Evolutionary conservation across 2,113 vertebrate species (phyloP).

Genomic region (Esox niger): DNA sequence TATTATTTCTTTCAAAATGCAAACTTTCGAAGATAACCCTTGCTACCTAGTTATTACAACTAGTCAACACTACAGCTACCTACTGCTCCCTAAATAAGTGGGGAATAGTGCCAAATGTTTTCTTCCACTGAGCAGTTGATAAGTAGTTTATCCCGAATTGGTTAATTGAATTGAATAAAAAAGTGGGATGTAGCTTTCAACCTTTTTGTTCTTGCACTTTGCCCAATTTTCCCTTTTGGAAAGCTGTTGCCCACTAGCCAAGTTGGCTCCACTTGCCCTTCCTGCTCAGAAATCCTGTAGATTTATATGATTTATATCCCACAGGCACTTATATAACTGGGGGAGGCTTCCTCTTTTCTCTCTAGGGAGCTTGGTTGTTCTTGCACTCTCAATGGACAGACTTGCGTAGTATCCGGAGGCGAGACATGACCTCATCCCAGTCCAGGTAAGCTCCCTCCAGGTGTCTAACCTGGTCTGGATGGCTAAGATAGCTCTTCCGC

Average conservation of each 20-base stretch:
- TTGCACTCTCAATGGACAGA: constrained; percentile 46
- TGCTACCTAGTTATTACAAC: too few species aligned
- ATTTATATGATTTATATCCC: too few species aligned
- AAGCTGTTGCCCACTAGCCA: neutral
- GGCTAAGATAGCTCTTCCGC: constrained; percentile 70
- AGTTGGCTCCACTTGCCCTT: neutral
- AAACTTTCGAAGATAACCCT: too few species aligned
- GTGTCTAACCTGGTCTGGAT: constrained; percentile 59
- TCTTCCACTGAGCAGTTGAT: too few species aligned
- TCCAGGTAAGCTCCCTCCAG: constrained; percentile 93
- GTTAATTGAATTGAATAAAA: too few species aligned
- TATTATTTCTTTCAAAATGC: too few species aligned
- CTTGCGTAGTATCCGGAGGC: constrained; percentile 78
- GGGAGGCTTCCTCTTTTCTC: neutral
- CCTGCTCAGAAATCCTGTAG: neutral
- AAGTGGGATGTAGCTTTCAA: too few species aligned
- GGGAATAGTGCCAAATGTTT: too few species aligned
- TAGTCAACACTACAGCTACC: too few species aligned
- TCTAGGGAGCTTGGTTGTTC: neutral
- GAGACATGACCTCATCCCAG: constrained; percentile 94
- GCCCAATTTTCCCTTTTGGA: neutral
- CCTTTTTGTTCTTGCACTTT: constrained; percentile 16
- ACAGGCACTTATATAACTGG: too few species aligned
- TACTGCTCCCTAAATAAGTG: too few species aligned
- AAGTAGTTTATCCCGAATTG: too few species aligned